These are phyloP conservation scores for Polyodon spathula DNA, from an alignment of 2,113 vertebrate species.

Conservation along the genomic window DNA sequence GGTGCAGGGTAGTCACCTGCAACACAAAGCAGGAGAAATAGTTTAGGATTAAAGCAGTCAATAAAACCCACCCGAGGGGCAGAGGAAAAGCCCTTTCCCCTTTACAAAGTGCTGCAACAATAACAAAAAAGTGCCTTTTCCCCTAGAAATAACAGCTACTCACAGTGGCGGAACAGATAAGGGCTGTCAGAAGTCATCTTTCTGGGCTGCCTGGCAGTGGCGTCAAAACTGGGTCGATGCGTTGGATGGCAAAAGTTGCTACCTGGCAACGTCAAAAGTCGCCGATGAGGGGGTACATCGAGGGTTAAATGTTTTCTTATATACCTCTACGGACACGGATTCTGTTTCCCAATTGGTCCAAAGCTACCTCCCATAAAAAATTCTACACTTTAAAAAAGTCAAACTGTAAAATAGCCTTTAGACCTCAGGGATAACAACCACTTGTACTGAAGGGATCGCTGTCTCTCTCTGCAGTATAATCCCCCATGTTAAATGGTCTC, in stretches of 20 bases:
- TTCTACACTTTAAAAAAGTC: no score
- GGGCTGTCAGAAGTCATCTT: not conserved
- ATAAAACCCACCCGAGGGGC: not conserved
- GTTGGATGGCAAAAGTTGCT: conserved; percentile 7
- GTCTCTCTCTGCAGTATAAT: no score
- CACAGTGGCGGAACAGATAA: not conserved
- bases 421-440: no score
- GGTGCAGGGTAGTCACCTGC: conserved; percentile 93
- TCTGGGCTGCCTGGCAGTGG: conserved; percentile 1
- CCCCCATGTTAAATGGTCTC: no score
- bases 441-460: no score
- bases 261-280: conserved; percentile 10
- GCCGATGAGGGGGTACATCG: not conserved
- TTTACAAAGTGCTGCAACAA: conserved; percentile 6
- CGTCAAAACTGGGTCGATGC: conserved; percentile 2
- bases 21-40: conserved; percentile 6
- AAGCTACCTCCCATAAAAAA: no score
- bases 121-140: conserved; percentile 9
- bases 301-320: not conserved
- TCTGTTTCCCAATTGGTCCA: not conserved
- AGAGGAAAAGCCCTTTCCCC: not conserved
- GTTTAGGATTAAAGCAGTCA: not conserved
- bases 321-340: not conserved
- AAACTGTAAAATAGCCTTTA: no score
- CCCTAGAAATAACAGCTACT: not conserved